phyloP scores from a whole-genome alignment of 2,888 invertebrate species.

The Gastrophysa polygoni region DNA sequence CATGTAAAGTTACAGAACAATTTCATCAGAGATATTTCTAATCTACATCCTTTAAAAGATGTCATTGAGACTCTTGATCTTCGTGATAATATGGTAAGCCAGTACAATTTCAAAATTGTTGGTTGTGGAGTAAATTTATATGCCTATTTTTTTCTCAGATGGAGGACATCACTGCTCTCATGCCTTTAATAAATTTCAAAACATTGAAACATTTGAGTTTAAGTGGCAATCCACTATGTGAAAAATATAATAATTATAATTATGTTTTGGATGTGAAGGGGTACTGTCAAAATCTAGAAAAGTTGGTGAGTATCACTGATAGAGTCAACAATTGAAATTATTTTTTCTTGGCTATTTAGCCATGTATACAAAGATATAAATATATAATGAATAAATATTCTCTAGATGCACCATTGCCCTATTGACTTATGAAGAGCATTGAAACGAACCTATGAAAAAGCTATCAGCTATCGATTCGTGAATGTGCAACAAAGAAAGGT shows the following conservation, averaged over 20 bases:
- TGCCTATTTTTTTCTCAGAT: constrained; percentile 29
- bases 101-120: background rate
- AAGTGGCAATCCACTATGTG: constrained; percentile 32
- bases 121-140: background rate
- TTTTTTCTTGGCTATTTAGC: too few species aligned
- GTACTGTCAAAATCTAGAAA: constrained; percentile 17
- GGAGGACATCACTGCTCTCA: constrained; percentile 22
- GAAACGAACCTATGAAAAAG: too few species aligned
- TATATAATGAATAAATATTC: too few species aligned
- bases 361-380: too few species aligned
- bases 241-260: constrained; percentile 21
- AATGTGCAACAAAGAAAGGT: too few species aligned
- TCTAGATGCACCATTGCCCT: too few species aligned
- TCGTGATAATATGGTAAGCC: constrained; percentile 29
- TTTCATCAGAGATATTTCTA: constrained; percentile 22
- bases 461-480: too few species aligned
- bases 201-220: constrained; percentile 20
- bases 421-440: too few species aligned
- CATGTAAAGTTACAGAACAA: constrained; percentile 24
- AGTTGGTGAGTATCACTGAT: constrained; percentile 26
- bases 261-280: constrained; percentile 30
- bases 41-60: constrained; percentile 19
- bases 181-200: constrained; percentile 17
- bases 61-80: constrained; percentile 24
- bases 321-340: too few species aligned